A percentile compares a stretch with the other conserved stretches of the same genome.
phyloP scores from a whole-genome alignment of 2,113 vertebrate species.

The Psettodes erumei region DNA sequence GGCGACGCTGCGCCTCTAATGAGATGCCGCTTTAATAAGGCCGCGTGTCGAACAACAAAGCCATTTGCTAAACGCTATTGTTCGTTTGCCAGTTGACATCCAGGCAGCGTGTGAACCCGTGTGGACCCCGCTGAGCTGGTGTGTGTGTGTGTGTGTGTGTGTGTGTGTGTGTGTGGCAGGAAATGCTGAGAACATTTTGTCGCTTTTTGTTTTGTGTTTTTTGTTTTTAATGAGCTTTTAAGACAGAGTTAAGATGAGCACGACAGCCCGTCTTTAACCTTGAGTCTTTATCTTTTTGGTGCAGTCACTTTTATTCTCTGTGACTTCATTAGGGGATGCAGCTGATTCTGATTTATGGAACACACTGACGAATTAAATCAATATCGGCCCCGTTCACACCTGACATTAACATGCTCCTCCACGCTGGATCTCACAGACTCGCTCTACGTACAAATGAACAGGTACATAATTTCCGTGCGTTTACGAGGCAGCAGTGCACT shows the following conservation, averaged over 20 bases:
- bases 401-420: no score
- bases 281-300: neutral
- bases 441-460: no score
- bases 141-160: neutral
- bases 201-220: neutral
- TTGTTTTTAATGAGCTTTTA: neutral
- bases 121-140: slow-evolving; percentile 25
- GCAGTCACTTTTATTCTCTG: neutral
- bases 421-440: no score
- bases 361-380: neutral
- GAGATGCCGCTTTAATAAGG: slow-evolving; percentile 79
- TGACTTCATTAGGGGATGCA: neutral
- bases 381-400: no score
- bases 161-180: slow-evolving; percentile 11
- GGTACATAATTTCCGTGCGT: no score
- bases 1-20: slow-evolving; percentile 68
- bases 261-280: neutral
- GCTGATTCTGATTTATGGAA: neutral
- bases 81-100: slow-evolving; percentile 75
- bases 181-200: neutral
- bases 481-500: no score
- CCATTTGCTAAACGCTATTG: slow-evolving; percentile 75
- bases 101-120: slow-evolving; percentile 27
- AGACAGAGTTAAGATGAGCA: neutral
- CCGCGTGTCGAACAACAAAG: slow-evolving; percentile 76